Percentiles rank a stretch among this genome's conserved stretches.
Conservation (phyloP, 1,140 invertebrate species). For the Andricus grossulariae region DNA sequence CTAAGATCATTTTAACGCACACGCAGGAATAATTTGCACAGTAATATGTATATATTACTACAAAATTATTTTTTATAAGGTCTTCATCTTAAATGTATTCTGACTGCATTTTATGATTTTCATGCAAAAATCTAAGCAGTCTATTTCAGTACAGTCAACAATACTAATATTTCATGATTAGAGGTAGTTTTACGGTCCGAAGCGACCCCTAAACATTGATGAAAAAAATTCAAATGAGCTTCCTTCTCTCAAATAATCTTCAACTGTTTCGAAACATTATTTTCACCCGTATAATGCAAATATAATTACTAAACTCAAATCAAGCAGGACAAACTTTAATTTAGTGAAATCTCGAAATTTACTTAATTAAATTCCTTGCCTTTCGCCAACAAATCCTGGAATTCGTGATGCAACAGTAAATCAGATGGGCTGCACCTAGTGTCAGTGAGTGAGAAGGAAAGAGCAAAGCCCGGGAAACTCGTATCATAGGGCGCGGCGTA, state of each 20-base stretch:
- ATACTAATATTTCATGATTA: too few species aligned
- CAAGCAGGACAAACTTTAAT: neutral
- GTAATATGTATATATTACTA: too few species aligned
- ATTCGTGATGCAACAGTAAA: conserved; percentile 19
- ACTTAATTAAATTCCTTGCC: conserved; percentile 15
- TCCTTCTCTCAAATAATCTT: neutral
- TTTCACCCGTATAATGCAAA: neutral
- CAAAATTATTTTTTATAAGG: too few species aligned
- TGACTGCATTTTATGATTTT: too few species aligned
- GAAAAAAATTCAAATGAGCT: neutral
- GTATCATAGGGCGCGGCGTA: conserved; percentile 1
- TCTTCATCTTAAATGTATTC: too few species aligned
- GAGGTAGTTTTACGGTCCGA: too few species aligned
- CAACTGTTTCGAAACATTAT: neutral
- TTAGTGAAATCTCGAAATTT: neutral
- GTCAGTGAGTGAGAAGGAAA: neutral
- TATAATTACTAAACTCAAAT: neutral
- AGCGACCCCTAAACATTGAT: too few species aligned
- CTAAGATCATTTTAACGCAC: too few species aligned
- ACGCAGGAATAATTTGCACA: too few species aligned
- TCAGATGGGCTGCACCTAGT: neutral
- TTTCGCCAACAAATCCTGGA: conserved; percentile 2
- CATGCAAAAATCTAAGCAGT: too few species aligned
- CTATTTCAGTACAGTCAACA: too few species aligned
- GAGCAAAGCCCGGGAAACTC: conserved; percentile 19